phyloP scores from a whole-genome alignment of 1,140 invertebrate genomes.

The Heterodera schachtii region DNA sequence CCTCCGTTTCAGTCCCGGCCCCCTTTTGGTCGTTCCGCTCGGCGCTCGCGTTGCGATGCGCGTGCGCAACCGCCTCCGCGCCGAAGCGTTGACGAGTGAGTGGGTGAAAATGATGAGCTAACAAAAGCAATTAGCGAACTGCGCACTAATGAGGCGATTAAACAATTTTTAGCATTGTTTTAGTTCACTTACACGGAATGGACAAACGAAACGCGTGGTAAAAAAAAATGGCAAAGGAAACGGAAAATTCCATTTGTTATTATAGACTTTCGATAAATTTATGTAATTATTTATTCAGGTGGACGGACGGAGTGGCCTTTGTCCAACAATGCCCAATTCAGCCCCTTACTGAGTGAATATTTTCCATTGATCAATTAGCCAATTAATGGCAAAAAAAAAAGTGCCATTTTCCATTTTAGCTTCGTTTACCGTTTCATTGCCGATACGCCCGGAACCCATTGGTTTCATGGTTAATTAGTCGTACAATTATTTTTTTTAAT shows the following conservation, averaged over 20 bases:
- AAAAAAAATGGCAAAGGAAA: slow-evolving; percentile 39
- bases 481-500: not conserved
- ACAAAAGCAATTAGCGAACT: no score
- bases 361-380: not conserved
- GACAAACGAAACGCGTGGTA: slow-evolving; percentile 59
- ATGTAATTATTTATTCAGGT: slow-evolving; percentile 19
- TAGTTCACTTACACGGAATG: slow-evolving; percentile 59
- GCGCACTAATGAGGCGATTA: no score
- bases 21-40: slow-evolving; percentile 55
- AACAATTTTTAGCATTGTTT: slow-evolving; percentile 13
- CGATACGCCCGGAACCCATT: slow-evolving; percentile 63
- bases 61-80: slow-evolving; percentile 53
- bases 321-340: slow-evolving; percentile 41
- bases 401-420: slow-evolving; percentile 22
- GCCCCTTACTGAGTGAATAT: slow-evolving; percentile 38
- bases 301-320: slow-evolving; percentile 42
- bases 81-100: slow-evolving; percentile 51
- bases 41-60: slow-evolving; percentile 57
- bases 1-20: slow-evolving; percentile 53
- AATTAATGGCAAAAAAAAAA: no score
- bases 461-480: slow-evolving; percentile 54
- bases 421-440: slow-evolving; percentile 62
- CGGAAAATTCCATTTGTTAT: not conserved
- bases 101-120: no score
- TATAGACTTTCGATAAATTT: not conserved